phyloP scores from a whole-genome alignment of 2,888 invertebrate genomes.

The Oscheius sp. region DNA sequence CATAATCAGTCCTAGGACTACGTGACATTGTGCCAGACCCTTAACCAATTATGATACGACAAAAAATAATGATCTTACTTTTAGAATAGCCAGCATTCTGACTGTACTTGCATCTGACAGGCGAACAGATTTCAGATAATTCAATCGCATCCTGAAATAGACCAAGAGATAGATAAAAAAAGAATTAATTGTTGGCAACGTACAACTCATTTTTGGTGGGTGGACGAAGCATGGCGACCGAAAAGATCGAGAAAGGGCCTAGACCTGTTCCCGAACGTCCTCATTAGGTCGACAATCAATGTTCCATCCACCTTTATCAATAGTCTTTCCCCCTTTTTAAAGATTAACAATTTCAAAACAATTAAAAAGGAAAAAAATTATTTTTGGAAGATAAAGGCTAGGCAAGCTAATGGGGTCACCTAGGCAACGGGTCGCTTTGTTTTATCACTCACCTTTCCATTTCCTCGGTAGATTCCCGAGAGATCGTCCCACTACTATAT shows the following conservation, averaged over 20 bases:
- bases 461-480: no score
- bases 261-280: constrained; percentile 31
- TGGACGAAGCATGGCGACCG: background rate
- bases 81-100: constrained; percentile 49
- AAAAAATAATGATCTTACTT: constrained; percentile 43
- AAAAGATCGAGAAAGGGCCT: background rate
- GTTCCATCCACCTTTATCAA: background rate
- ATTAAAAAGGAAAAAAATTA: background rate
- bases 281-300: background rate
- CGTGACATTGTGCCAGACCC: constrained; percentile 62
- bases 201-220: constrained; percentile 18
- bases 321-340: background rate
- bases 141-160: constrained; percentile 50
- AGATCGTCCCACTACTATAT: background rate
- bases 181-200: no score
- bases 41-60: constrained; percentile 42
- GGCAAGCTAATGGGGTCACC: no score
- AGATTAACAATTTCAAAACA: background rate
- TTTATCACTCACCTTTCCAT: no score
- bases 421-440: no score
- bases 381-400: no score
- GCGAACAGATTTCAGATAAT: constrained; percentile 46
- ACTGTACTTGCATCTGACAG: constrained; percentile 51
- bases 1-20: constrained; percentile 58
- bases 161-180: background rate